Evolutionary conservation across 2,113 vertebrate genomes (phyloP).

Genomic region (Neolamprologus sp.): DNA sequence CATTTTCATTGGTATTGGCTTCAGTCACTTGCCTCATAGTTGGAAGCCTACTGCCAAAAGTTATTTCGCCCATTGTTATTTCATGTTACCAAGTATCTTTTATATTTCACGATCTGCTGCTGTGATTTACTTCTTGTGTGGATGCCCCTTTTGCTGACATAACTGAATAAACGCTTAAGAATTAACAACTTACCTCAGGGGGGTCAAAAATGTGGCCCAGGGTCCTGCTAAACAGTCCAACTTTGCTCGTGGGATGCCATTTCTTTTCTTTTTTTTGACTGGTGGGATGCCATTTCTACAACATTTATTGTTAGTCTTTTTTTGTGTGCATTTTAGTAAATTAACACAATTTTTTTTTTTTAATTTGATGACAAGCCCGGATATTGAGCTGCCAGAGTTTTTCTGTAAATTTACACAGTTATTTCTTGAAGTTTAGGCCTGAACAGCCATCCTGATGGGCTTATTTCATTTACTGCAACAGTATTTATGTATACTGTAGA

Average conservation of each 20-base stretch:
- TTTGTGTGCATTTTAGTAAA: background rate
- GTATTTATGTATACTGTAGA: background rate
- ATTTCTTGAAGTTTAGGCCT: background rate
- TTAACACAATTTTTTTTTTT: background rate
- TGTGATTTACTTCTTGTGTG: background rate
- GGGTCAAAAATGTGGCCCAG: background rate
- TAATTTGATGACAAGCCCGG: background rate
- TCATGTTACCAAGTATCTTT: background rate
- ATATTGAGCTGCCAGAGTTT: background rate
- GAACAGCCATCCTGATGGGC: background rate
- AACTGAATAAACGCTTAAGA: rapidly evolving
- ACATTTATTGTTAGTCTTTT: background rate
- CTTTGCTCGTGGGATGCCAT: background rate
- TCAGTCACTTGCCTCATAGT: background rate
- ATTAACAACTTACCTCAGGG: background rate
- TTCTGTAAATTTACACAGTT: background rate
- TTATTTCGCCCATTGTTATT: background rate
- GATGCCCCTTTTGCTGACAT: background rate
- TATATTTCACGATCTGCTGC: background rate
- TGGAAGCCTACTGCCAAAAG: background rate
- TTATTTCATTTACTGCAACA: background rate
- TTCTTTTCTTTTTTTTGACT: background rate
- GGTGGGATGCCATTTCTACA: background rate
- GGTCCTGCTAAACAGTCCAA: background rate
- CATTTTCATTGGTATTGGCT: background rate